Conservation (phyloP, 2,113 vertebrate species). For the Lasiurus cinereus region DNA sequence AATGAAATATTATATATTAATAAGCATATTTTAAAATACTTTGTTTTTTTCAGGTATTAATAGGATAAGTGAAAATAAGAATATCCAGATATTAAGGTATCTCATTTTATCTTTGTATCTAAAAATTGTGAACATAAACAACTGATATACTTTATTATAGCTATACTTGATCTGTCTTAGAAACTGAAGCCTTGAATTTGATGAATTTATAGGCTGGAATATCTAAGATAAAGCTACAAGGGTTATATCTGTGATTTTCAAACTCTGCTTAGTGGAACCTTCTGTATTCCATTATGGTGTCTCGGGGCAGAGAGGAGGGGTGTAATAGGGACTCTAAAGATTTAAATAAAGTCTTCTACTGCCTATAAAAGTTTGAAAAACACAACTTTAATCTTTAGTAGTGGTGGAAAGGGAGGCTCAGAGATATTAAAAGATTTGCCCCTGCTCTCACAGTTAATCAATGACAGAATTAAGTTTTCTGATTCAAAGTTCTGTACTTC, state of each 20-base stretch:
- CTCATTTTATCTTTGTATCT: constrained; percentile 51
- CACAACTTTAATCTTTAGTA: neutral
- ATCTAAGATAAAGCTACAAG: neutral
- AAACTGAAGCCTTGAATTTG: neutral
- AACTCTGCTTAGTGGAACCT: neutral
- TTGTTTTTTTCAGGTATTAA: constrained; percentile 69
- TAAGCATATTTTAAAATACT: constrained; percentile 46
- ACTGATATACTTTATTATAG: neutral
- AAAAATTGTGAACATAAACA: constrained; percentile 45
- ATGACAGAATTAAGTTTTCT: neutral
- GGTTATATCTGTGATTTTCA: constrained; percentile 43
- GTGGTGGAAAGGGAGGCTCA: neutral
- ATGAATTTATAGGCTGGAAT: neutral
- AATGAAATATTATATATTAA: constrained; percentile 42
- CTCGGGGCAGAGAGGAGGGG: neutral
- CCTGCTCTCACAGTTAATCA: neutral
- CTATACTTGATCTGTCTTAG: constrained; percentile 26
- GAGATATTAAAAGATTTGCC: neutral
- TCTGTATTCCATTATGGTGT: neutral
- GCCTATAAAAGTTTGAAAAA: neutral
- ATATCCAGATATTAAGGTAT: constrained; percentile 75
- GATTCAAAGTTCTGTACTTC: neutral
- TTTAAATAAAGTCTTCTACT: neutral
- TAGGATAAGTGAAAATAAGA: constrained; percentile 78
- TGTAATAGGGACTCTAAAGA: neutral